Evolutionary conservation across 2,888 invertebrate species (phyloP), one percentile per base, ranked within the genome.

Genomic region (Drosophila nr. perissopoda): DNA sequence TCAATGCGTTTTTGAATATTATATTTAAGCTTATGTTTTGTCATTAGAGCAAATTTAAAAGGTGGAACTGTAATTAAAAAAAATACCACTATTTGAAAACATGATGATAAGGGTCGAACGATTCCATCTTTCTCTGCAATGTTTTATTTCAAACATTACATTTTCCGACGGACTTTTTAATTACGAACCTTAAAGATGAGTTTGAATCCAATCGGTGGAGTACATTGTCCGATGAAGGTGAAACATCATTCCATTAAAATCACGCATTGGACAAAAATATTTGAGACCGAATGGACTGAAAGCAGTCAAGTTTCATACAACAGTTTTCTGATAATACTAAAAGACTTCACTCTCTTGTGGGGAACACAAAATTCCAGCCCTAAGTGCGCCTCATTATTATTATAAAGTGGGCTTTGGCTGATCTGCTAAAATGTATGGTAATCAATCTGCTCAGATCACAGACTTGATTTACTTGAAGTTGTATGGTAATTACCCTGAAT

Each of bases 371-470:
- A 56, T 10, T 54, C 27, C 46, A 56, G 21, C 46, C 42, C 66
- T 60, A 74, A 78, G 66, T 74, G 79, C 66, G n/a, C 56, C 27
- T 67, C 64, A 83, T 78, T 84, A 84, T 84, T 83, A 76, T 82
- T 81, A 82, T 82, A 87, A 87, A 76, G 79, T 81, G 68, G 67
- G 73, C 79, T 74, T 81, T 71, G 79, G 74, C 62, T 84, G 67
- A 79, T 66, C 66, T 70, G 79, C 79, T 83, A 81, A 76, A 71
- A 83, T 66, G 76, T 79, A 84, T 84, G 88, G 80, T 88, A 88
- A 83, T 88, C 83, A 88, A 85, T 85, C 88, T 88, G 83, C 68
- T 77, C 29, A 68, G 67, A 64, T 85, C 75, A 70, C 88, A 84
- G 80, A 69, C 88, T 70, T 69, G 57, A 64, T 56, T 64, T 70